Base-by-base conservation (phyloP, 2,113 vertebrate species). In the Haliaeetus leucogaster region DNA sequence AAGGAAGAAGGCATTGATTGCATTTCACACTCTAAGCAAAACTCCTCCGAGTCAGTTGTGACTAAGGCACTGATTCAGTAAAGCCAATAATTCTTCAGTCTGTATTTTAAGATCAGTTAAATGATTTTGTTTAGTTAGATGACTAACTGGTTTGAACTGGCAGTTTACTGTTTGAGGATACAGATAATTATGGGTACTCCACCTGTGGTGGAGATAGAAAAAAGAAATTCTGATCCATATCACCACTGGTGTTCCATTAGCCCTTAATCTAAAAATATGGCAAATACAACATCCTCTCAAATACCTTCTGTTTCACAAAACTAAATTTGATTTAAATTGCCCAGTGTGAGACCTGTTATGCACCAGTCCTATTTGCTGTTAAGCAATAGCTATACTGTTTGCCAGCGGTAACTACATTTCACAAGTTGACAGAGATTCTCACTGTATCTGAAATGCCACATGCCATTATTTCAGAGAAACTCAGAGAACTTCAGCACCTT, bases 31-130 rank as follows among this genome's bases (percentile, higher is more conserved):
- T 73, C 58, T 52, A 84, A 95, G 81, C 94, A 96, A 40, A 94
- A 96, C 90, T 94, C 91, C 93, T 86, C 87, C 14, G 9, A 88
- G 79, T 93, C 91, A 91, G 81, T 82, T 84, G 93, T 96, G 95
- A 97, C 93, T 97, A 95, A 97, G 89, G 78, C 94, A 82, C 93
- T 66, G 84, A 97, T 83, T 96, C 91, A 96, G 94, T 73, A 94
- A 90, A 94, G 87, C 82, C 22, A 96, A 50, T 80, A 91, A 72
- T 62, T 78, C 70, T 52, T 78, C 8, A 45, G 84, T 13, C 82
- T 80, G 67, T 86, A 47, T 90, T 93, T 94, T 77, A 76, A 58
- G 67, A 80, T 62, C 63, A 73, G 16, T 65, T 70, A 0, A 7
- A 76, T 66, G 84, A 63, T 40, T 82, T 52, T 87, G 61, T 82